These are phyloP conservation scores for Cheilosia impressa DNA, from an alignment of 2,888 invertebrate species.

Conservation along the genomic window DNA sequence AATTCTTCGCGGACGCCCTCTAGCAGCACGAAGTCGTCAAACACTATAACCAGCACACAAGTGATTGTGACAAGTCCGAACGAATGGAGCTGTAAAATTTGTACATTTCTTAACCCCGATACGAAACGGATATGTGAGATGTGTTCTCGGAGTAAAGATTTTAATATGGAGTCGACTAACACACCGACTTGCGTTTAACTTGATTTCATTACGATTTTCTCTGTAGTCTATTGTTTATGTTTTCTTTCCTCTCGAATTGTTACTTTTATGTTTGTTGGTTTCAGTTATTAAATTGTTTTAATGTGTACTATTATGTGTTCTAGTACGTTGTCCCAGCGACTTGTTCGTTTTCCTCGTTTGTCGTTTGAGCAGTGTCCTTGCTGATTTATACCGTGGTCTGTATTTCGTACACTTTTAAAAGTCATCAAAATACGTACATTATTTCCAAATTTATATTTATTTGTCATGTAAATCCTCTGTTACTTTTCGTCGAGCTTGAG, in stretches of 20 bases:
- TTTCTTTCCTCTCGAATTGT: slow-evolving; percentile 62
- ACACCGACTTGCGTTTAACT: slow-evolving; percentile 82
- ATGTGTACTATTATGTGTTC: slow-evolving; percentile 60
- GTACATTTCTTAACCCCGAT: slow-evolving; percentile 87
- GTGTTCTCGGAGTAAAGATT: slow-evolving; percentile 86
- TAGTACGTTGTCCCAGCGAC: neutral
- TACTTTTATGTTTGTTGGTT: slow-evolving; percentile 42
- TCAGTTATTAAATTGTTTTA: slow-evolving; percentile 35
- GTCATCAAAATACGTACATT: too few relatives aligned
- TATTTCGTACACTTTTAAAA: too few relatives aligned
- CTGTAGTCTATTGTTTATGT: slow-evolving; percentile 60
- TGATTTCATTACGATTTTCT: slow-evolving; percentile 42
- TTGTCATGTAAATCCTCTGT: too few relatives aligned
- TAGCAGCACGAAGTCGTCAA: slow-evolving; percentile 60
- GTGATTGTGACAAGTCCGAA: slow-evolving; percentile 80
- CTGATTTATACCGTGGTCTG: too few relatives aligned
- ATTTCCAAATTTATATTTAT: too few relatives aligned
- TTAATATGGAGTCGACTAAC: slow-evolving; percentile 82
- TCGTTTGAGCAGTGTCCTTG: too few relatives aligned
- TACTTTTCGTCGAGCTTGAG: too few relatives aligned
- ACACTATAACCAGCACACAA: slow-evolving; percentile 77
- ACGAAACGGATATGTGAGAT: slow-evolving; percentile 88
- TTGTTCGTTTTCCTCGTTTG: neutral
- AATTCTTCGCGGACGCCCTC: slow-evolving; percentile 62
- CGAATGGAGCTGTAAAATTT: slow-evolving; percentile 88